phyloP scores from a whole-genome alignment of 1,140 invertebrate species.

The Alviniconcha marisindica region DNA sequence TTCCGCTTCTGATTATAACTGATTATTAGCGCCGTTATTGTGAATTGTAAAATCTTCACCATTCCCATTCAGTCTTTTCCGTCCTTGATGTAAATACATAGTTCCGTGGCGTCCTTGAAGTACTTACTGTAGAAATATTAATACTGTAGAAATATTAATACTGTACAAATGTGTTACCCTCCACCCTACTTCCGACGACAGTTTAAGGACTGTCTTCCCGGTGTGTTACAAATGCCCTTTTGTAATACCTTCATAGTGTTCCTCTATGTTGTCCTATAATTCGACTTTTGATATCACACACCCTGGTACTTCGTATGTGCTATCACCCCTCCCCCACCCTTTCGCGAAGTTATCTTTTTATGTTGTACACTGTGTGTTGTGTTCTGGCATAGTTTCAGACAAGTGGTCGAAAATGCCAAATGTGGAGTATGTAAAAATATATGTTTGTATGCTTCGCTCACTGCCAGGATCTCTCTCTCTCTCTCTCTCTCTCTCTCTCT shows the following conservation, averaged over 20 bases:
- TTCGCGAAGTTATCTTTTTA: not conserved
- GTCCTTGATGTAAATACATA: no score
- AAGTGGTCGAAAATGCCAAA: no score
- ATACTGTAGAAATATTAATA: no score
- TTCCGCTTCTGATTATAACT: no score
- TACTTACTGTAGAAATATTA: no score
- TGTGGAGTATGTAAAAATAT: no score
- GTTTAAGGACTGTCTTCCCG: not conserved
- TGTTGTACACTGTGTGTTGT: not conserved
- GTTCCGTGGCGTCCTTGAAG: no score
- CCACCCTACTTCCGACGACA: not conserved
- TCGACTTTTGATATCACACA: not conserved
- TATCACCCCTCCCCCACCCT: not conserved
- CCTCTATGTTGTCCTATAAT: not conserved
- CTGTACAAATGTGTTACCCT: no score
- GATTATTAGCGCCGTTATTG: no score
- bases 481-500: conserved; percentile 9
- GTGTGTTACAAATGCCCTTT: not conserved
- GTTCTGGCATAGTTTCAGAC: not conserved
- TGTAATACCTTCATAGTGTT: not conserved
- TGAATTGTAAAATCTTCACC: no score
- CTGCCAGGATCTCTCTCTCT: no score
- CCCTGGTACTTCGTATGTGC: not conserved
- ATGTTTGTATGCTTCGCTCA: not conserved
- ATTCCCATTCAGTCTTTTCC: no score